Conservation (phyloP, 2,113 vertebrate species). For the Eubucco bourcierii region DNA sequence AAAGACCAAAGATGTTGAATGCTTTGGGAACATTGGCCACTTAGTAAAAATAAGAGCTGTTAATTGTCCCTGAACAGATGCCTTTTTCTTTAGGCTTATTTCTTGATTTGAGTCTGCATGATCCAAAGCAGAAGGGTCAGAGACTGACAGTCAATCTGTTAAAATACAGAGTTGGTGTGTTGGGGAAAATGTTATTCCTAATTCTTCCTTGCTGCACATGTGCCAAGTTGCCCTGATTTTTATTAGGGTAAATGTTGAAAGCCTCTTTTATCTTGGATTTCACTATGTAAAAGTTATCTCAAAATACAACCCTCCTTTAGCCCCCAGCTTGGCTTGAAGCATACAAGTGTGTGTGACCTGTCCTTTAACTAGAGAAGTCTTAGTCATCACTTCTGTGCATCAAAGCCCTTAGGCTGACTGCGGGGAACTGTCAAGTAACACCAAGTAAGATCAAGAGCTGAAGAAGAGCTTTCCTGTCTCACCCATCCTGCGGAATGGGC, state of each 20-base stretch:
- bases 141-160: conserved; percentile 20
- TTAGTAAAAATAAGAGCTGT: conserved; percentile 35
- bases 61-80: conserved; percentile 13
- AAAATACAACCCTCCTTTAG: neutral
- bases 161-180: neutral
- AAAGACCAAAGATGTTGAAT: conserved; percentile 29
- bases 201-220: neutral
- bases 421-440: neutral
- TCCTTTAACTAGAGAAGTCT: neutral
- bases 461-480: neutral
- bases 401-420: neutral
- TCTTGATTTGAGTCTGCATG: neutral
- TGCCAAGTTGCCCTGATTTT: neutral
- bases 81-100: conserved; percentile 16
- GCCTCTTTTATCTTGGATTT: neutral
- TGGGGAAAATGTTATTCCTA: neutral
- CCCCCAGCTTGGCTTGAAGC: neutral
- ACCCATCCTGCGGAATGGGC: neutral
- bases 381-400: neutral
- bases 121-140: conserved; percentile 16
- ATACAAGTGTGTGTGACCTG: neutral
- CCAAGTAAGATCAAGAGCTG: neutral
- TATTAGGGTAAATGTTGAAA: neutral
- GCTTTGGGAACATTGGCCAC: conserved; percentile 18
- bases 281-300: neutral